phyloP scores from a whole-genome alignment of 30 jellyfish, hydroid and myxozoan genomes.

The Sanderia malayensis region DNA sequence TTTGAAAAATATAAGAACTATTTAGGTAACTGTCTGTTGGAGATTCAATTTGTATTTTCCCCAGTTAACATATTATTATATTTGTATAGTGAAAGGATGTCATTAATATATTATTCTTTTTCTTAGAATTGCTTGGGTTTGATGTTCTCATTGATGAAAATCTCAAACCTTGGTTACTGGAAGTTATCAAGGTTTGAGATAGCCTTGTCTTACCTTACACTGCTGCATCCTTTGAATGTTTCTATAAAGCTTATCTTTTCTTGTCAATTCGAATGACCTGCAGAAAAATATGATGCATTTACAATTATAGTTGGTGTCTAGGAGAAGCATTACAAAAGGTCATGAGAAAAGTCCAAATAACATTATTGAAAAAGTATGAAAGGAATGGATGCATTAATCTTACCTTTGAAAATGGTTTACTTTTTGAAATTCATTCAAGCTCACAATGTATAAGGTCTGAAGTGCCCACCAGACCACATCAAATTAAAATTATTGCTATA shows the following conservation, averaged over 20 bases:
- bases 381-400: too few species aligned
- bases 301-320: too few species aligned
- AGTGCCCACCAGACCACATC: slow-evolving; percentile 88
- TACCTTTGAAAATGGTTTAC: slow-evolving; percentile 93
- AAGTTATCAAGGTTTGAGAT: too few species aligned
- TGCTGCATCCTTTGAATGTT: slow-evolving; percentile 88
- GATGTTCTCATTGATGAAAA: slow-evolving; percentile 77
- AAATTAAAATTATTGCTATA: slow-evolving; percentile 66
- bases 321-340: too few species aligned
- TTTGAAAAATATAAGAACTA: too few species aligned
- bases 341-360: too few species aligned
- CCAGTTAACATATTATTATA: too few species aligned
- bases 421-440: slow-evolving; percentile 71
- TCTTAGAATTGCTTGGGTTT: slow-evolving; percentile 61
- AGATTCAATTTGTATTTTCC: too few species aligned
- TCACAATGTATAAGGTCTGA: slow-evolving; percentile 66
- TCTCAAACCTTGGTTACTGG: slow-evolving; percentile 90
- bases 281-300: too few species aligned
- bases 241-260: slow-evolving; percentile 80
- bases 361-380: too few species aligned
- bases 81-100: too few species aligned
- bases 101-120: background rate
- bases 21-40: too few species aligned
- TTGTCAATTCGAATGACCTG: slow-evolving; percentile 91
- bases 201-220: slow-evolving; percentile 84